Evolutionary conservation across 2,113 vertebrate genomes (phyloP), one percentile per base, ranked within the genome.

Genomic region (Gobiocypris rarus): DNA sequence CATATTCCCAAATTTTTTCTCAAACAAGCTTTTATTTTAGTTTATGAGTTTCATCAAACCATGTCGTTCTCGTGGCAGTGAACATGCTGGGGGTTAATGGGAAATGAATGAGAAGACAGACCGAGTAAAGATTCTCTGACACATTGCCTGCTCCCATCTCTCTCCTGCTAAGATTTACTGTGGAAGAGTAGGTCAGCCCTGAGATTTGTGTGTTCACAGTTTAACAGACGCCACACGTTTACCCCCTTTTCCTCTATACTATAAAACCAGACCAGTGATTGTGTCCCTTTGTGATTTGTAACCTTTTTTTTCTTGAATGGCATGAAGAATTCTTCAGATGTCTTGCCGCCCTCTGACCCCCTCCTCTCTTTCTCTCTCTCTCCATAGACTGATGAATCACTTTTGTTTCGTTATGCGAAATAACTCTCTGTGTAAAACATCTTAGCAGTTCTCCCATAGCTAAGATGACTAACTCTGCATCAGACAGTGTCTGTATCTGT

Each of bases 1-100:
- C 10, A 43, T 70, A 28, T 67, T 67, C 2, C 7, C 28, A 11
- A 31, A 22, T 71, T 24, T 71, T 71, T n/a, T n/a, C n/a, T n/a
- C 19, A 24, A 38, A 2, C 52, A 28, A 24, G 56, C 38, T 22
- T 8, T 6, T 78, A 48, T 82, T 48, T 80, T n/a, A 89, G 88
- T 85, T 70, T 86, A 85, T 88, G 77, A 84, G 77, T 87, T 85
- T 88, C 84, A 82, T 91, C 88, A 84, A 87, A 78, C 90, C 89
- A 71, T 78, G 83, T 83, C 82, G 81, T 58, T 87, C 76, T 87
- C 84, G 88, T 41, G 41, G 75, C 80, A 79, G 41, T 34, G 26
- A 76, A 73, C 83, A 84, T 87, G 75, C 86, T 84, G 86, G 73
- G 78, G 79, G 65, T 82, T 73, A 88, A 85, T 83, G 75, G 76